Conservation (phyloP, 2,113 vertebrate genomes). For the Ageneiosus marmoratus region DNA sequence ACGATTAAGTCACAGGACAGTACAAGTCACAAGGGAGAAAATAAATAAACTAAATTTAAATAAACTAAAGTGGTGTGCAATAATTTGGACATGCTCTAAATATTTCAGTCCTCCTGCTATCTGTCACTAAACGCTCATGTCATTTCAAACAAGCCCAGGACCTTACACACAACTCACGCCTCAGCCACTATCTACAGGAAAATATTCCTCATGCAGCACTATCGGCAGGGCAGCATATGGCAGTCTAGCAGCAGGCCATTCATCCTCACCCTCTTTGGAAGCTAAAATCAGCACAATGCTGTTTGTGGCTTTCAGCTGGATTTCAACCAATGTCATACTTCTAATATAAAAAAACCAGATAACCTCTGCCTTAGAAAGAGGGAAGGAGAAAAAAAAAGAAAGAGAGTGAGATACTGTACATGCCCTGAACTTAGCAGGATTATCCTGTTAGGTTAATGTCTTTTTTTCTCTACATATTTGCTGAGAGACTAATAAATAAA, state of each 20-base stretch:
- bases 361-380: slow-evolving; percentile 33
- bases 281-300: slow-evolving; percentile 97
- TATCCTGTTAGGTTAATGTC: slow-evolving; percentile 38
- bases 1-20: slow-evolving; percentile 72
- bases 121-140: slow-evolving; percentile 19
- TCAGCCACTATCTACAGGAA: slow-evolving; percentile 74
- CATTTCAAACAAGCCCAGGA: slow-evolving; percentile 25
- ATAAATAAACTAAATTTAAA: not conserved
- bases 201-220: slow-evolving; percentile 88
- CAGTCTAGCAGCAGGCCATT: slow-evolving; percentile 90
- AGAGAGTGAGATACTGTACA: slow-evolving; percentile 19
- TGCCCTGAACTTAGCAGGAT: slow-evolving; percentile 38
- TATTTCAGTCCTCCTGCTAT: slow-evolving; percentile 3
- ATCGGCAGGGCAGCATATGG: slow-evolving; percentile 91
- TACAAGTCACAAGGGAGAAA: slow-evolving; percentile 33
- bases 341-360: slow-evolving; percentile 66
- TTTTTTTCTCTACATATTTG: slow-evolving; percentile 15
- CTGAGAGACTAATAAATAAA: slow-evolving; percentile 40
- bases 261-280: slow-evolving; percentile 98
- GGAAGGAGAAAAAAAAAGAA: not conserved
- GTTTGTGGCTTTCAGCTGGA: slow-evolving; percentile 81
- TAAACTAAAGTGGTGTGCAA: not conserved
- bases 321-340: slow-evolving; percentile 75
- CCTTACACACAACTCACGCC: slow-evolving; percentile 18
- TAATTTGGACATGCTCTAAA: not conserved